Percentiles rank a stretch among this genome's conserved stretches.
phyloP scores from a whole-genome alignment of 1,140 invertebrate genomes.

The Periplaneta americana region DNA sequence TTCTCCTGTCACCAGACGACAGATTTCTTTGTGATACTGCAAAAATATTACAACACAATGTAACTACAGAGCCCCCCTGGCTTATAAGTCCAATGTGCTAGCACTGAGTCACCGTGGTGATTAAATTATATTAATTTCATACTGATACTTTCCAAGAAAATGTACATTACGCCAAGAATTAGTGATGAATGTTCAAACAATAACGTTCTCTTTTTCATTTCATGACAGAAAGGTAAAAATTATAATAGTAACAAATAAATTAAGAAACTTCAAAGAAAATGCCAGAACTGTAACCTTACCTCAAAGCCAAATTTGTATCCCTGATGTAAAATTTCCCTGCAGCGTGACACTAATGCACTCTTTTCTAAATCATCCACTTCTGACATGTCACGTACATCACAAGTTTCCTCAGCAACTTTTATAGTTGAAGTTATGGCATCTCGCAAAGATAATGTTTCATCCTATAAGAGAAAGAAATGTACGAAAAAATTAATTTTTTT shows the following conservation, averaged over 20 bases:
- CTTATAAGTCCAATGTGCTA: too few relatives aligned
- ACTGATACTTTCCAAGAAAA: too few relatives aligned
- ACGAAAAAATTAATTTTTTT: too few relatives aligned
- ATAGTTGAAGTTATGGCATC: conserved; percentile 55
- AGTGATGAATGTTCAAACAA: too few relatives aligned
- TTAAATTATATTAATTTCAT: too few relatives aligned
- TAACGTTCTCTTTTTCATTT: too few relatives aligned
- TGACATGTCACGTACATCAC: conserved; percentile 36
- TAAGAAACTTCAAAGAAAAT: too few relatives aligned
- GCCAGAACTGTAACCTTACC: conserved; percentile 35
- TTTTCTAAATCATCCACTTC: conserved; percentile 51
- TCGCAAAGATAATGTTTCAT: conserved; percentile 53
- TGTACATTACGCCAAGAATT: too few relatives aligned
- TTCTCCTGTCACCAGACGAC: conserved; percentile 50
- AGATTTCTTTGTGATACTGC: conserved; percentile 77
- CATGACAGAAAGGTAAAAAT: too few relatives aligned
- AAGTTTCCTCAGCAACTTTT: conserved; percentile 53
- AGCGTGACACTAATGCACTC: conserved; percentile 48
- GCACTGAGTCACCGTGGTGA: too few relatives aligned
- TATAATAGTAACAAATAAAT: too few relatives aligned
- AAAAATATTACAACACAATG: conserved; percentile 20
- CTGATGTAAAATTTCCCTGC: conserved; percentile 77
- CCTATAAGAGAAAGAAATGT: conserved; percentile 40
- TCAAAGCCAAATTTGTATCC: conserved; percentile 87
- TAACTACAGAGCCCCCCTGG: not conserved